Evolutionary conservation across 2,113 vertebrate genomes (phyloP), one percentile per base, ranked within the genome.

Genomic region (Paramisgurnus dabryanus): DNA sequence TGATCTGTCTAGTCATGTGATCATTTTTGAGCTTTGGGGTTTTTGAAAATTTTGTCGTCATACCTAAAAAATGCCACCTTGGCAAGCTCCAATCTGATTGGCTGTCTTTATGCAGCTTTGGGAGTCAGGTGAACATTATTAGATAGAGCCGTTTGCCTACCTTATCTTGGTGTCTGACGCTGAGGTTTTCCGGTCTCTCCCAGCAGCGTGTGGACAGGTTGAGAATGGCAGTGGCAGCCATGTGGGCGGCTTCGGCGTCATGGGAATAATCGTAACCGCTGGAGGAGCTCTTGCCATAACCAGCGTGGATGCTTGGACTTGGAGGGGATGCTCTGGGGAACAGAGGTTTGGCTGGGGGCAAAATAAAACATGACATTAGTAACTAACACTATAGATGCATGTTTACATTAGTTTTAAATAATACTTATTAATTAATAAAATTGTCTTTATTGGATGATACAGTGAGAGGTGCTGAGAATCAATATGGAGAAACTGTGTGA

Each of bases 171-270:
- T 94, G 92, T 88, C 95, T 98, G 64, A 94, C 98, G 92, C 97
- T 97, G 86, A 99, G 97, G 89, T 99, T 99, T 88, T 99, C 97
- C 0, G 98, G 98, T 91, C 94, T 97, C 84, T 99, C 97, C 98
- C 98, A 99, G 90, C 98, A 99, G 83, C 98, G 95, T 0, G 98
- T 99, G 78, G 98, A 99, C 86, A 99, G 95, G 90, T 99, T 99
- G 83, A 99, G 92, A 90, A 99, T 99, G 90, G 98, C 97, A 0
- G 98, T 99, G 87, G 97, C 97, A 0, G 97, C 97, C 96, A 99
- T 99, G 93, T 98, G 98, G 0, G 97, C 98, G 0, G 97, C 97
- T 92, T 99, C 97, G 0, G 96, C 97, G 0, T 99, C 97, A 0
- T 99, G 97, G 58, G 96, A 93, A 84, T 97, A 99, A 90, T 99